Percentiles rank a stretch among this genome's conserved stretches.
phyloP scores from a whole-genome alignment of 30 jellyfish, hydroid and myxozoan species.

The Calvadosia cruxmelitensis region DNA sequence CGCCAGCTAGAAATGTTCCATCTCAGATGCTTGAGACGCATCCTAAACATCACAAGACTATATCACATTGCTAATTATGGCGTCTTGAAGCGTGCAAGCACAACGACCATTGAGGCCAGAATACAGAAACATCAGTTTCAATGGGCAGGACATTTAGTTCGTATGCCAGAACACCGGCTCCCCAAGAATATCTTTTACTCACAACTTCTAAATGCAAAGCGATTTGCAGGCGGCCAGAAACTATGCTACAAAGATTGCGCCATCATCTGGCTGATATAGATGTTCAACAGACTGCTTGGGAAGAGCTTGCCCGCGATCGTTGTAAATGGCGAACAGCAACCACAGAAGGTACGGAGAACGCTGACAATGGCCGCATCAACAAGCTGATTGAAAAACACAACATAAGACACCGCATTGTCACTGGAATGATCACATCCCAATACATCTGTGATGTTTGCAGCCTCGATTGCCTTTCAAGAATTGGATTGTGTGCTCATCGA shows the following conservation, averaged over 20 bases:
- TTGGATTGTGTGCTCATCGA: too few species aligned
- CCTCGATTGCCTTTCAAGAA: too few species aligned
- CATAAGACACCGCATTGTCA: too few species aligned
- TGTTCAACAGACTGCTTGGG: too few species aligned
- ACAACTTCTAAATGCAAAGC: neutral
- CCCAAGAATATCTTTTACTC: conserved; percentile 1
- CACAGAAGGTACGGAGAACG: too few species aligned
- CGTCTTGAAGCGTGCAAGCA: conserved; percentile 5
- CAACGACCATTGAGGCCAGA: neutral
- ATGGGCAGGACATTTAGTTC: conserved; percentile 2
- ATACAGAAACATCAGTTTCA: neutral
- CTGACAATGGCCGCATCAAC: too few species aligned
- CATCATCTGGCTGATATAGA: too few species aligned
- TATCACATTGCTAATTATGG: neutral
- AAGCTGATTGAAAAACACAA: too few species aligned
- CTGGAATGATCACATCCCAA: too few species aligned
- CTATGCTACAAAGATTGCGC: neutral
- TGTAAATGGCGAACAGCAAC: too few species aligned
- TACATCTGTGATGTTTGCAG: too few species aligned
- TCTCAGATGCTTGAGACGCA: neutral
- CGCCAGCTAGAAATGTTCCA: neutral
- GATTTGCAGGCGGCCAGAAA: neutral
- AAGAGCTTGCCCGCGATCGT: too few species aligned
- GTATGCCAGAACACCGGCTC: conserved; percentile 14
- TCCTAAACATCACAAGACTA: conserved; percentile 3